phyloP scores from a whole-genome alignment of 2,113 vertebrate genomes.

The Hippopotamus amphibius region DNA sequence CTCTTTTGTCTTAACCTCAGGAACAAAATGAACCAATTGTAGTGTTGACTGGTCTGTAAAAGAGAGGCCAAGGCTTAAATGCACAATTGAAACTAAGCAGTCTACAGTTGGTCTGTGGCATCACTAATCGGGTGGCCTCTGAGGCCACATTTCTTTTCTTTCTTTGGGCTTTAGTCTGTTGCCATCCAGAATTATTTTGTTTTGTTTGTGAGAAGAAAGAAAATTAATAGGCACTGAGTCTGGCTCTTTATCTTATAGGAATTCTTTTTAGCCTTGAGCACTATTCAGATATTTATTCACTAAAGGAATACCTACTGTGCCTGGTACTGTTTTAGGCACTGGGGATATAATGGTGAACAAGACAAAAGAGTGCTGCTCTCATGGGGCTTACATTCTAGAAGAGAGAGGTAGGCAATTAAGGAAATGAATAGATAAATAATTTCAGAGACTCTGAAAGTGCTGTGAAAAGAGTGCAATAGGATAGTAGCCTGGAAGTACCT shows the following conservation, averaged over 20 bases:
- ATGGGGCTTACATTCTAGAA: background rate
- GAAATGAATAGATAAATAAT: background rate
- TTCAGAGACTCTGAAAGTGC: background rate
- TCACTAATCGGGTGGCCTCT: background rate
- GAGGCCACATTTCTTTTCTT: background rate
- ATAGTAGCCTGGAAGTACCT: background rate
- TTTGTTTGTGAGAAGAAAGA: constrained; percentile 11
- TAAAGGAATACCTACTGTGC: background rate
- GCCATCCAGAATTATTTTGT: background rate
- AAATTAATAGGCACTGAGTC: background rate
- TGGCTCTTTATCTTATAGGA: background rate
- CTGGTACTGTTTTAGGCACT: background rate
- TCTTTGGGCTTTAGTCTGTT: background rate
- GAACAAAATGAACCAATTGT: background rate
- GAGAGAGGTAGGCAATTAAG: background rate
- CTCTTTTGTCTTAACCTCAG: constrained; percentile 27
- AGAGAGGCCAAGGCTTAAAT: background rate
- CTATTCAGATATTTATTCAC: background rate
- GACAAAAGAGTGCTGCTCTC: background rate
- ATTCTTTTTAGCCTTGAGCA: background rate
- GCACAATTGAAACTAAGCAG: background rate
- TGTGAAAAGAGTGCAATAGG: background rate
- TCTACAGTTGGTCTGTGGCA: background rate
- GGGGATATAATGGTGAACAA: background rate
- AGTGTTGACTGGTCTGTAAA: background rate